Evolutionary conservation across 2,888 invertebrate species (phyloP), one percentile per base, ranked within the genome.

Genomic region (Campoletis raptor): DNA sequence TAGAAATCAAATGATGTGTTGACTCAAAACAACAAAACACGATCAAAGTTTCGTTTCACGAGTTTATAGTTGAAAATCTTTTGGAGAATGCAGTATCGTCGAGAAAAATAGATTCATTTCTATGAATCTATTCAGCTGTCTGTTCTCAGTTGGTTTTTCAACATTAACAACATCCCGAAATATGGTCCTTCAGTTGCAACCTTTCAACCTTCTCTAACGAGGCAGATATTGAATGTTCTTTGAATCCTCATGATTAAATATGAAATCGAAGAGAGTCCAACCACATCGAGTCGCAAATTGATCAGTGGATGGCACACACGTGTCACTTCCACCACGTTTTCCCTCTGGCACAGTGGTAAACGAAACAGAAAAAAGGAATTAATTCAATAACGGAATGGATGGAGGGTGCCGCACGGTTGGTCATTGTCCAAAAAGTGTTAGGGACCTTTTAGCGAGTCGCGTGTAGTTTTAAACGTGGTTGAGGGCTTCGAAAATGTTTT

Each of bases 381-480:
- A 85, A 87, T 85, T 87, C 79, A 85, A 87, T 87, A 87, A 87
- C 86, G 82, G 79, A 87, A 85, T 87, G 70, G 79, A 54, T 69
- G 48, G 64, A 52, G 66, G 57, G 83, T 83, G 76, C 85, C 82
- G 85, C 85, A 76, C 79, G 76, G 81, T 85, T 87, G 86, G 86
- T 85, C 81, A 85, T 87, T 87, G 86, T 87, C 73, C 86, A 82
- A 87, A 87, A 87, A 85, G 85, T 87, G 82, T 70, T 61, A 18
- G 66, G 79, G 85, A 79, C 79, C 84, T 81, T 87, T 85, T 80
- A 85, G 54, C 64, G 52, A 42, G 67, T 73, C 67, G 42, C 52
- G 74, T 45, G 79, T 54, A 64, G 84, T 82, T 86, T 84, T 81
- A 82, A 82, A 82, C 70, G 86, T 72, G 78, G 42, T 57, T 36